Evolutionary conservation across 2,888 invertebrate species (phyloP), one percentile per base, ranked within the genome.

Genomic region (Ormyrus rosae): DNA sequence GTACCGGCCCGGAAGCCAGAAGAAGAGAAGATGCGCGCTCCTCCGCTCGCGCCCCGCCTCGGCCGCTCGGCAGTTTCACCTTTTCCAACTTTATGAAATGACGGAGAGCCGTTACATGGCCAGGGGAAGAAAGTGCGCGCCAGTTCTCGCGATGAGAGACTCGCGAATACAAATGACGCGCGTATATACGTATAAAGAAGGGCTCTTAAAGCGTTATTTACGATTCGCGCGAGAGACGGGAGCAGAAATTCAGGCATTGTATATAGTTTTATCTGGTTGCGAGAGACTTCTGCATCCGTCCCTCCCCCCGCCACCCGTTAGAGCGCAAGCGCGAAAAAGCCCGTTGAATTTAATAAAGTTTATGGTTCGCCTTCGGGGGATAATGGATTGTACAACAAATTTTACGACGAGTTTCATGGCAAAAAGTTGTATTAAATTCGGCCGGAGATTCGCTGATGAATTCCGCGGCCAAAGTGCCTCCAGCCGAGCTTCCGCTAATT

Each of bases 81-180:
- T 19, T 19, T 19, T 19, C 13, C 13, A 78, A 74, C 74, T 81
- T 78, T 81, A 78, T 74, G 70, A 78, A 78, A 81, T 81, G 81
- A 81, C 77, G 77, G 61, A 81, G 78, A 60, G 78, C 78, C 73
- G 64, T 70, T 78, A 81, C 74, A 81, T 64, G 72, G 63, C 64
- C 50, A 51, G n/a, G 56, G 63, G 55, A 65, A 70, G 75, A 50
- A 60, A 58, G 45, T 60, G 55, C 58, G 51, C 19, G 63, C 63
- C 45, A 68, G 13, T 68, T 55, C 58, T 48, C 19, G 80, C 76
- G 48, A 76, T 76, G 68, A 76, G 71, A 67, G 61, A 50, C 65
- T 58, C 72, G 63, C 71, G 80, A 80, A 80, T 80, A 76, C 67
- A 77, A 80, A 80, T 72, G 80, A 80, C 56, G 61, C 45, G 13